Evolutionary conservation across 2,113 vertebrate genomes (phyloP), one percentile per base, ranked within the genome.

Genomic region (Salvelinus namaycush): DNA sequence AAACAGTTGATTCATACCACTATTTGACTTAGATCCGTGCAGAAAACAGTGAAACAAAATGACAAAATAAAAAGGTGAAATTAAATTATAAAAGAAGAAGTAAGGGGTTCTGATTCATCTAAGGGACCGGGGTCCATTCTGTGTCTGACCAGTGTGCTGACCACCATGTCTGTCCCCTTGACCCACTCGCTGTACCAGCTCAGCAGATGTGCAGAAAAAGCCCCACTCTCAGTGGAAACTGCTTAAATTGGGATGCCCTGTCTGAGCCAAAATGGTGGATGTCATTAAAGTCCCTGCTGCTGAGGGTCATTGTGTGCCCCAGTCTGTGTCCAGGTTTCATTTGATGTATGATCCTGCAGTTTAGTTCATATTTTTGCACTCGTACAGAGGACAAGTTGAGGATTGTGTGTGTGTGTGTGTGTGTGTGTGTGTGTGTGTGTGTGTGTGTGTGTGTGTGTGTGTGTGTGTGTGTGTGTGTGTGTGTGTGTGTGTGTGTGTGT

Each of bases 161-260:
- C 39, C 39, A 82, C 6, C 85, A 83, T 74, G 76, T 88, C 79
- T 79, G 79, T 93, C 88, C 87, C 93, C 92, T 89, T 95, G 93
- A 94, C 93, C 93, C 82, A 68, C 76, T 68, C 24, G 65, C 81
- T 84, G 69, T 79, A 89, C 83, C 81, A 92, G 83, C 90, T 92
- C 89, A 92, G 93, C 92, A 93, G 81, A 89, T 89, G 80, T 80
- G 81, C 90, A 88, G 85, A 89, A 90, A 91, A 89, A 90, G 88
- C 79, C 83, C 75, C 79, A 74, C 83, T 81, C 87, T 87, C 78
- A 83, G 84, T 88, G 81, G 79, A 90, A 89, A 90, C 75, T 57
- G 34, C 72, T 60, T 44, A 18, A 18, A 54, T 54, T 54, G 51
- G 51, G 16, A 14, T 54, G 51, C 75, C 64, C 69, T 24, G 57